phyloP scores from a whole-genome alignment of 2,888 invertebrate genomes.

The Himalopsyche tibetana region DNA sequence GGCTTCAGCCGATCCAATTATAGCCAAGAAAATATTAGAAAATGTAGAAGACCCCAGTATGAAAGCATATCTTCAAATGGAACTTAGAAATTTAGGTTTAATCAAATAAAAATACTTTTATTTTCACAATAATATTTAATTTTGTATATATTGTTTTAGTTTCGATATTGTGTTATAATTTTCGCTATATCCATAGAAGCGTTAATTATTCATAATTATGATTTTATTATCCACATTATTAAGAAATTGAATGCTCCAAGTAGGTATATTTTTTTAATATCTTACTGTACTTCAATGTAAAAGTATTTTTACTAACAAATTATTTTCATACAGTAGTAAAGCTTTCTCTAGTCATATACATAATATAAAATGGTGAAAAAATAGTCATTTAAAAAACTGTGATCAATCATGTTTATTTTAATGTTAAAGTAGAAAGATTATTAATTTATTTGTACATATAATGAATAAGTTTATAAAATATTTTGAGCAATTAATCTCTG shows the following conservation, averaged over 20 bases:
- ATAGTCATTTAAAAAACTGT: background rate
- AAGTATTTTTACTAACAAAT: background rate
- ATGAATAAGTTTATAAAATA: background rate
- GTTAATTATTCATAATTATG: too few species aligned
- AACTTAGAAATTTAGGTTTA: conserved; percentile 76
- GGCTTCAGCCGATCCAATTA: conserved; percentile 81
- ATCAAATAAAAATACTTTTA: conserved; percentile 48
- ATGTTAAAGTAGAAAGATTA: background rate
- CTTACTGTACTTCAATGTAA: background rate
- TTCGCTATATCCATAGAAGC: too few species aligned
- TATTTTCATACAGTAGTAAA: background rate
- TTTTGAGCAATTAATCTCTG: conserved; percentile 1
- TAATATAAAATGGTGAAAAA: background rate
- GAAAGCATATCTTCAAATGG: conserved; percentile 88
- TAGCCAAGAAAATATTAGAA: conserved; percentile 83
- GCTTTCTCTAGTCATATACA: background rate
- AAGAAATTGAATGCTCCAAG: too few species aligned
- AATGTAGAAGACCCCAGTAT: conserved; percentile 88
- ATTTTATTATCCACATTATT: too few species aligned
- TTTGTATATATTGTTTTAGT: background rate
- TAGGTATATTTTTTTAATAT: background rate
- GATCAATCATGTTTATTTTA: background rate
- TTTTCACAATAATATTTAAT: background rate
- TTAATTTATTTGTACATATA: conserved; percentile 37
- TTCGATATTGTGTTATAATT: too few species aligned